Evolutionary conservation across 2,113 vertebrate genomes (phyloP), one percentile per base, ranked within the genome.

Genomic region (Esox niger): DNA sequence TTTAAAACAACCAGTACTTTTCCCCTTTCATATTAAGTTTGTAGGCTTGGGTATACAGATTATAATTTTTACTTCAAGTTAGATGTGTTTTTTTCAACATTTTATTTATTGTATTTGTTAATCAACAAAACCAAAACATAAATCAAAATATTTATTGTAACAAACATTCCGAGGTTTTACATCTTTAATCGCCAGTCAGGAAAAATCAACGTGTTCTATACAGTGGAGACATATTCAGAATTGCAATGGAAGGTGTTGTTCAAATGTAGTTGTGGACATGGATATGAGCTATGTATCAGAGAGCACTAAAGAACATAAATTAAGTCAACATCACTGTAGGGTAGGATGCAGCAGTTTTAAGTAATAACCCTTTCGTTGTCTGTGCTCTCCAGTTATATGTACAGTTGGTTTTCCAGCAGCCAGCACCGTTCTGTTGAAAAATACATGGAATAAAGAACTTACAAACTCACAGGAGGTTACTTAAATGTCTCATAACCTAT

Each of bases 71-170:
- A 43, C 38, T 43, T 43, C 38, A 43, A 15, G 15, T 43, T 43
- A 43, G 38, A 43, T 10, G 17, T 4, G 13, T 10, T 43, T 43
- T 43, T 13, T 38, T 38, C 35, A 15, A 38, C n/a, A n/a, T 15
- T 38, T 13, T 38, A 15, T 9, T 9, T 27, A n/a, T n/a, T n/a
- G n/a, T n/a, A n/a, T n/a, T n/a, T n/a, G n/a, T 58, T 26, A 27
- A 30, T 27, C 27, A 31, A 61, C 17, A 61, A 33, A 79, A 54
- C 58, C 82, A 81, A 76, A 74, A 68, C 79, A 84, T 83, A 87
- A 87, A 85, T 83, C 61, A 79, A 78, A 79, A 76, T 13, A 82
- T 87, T 87, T 88, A 90, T 90, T 90, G 82, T 71, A 79, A 89
- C 77, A 91, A 88, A 90, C 80, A 84, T 47, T 58, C 69, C 75